Conservation (phyloP, 2,797 vertebrate species). For the Somateria mollissima region DNA sequence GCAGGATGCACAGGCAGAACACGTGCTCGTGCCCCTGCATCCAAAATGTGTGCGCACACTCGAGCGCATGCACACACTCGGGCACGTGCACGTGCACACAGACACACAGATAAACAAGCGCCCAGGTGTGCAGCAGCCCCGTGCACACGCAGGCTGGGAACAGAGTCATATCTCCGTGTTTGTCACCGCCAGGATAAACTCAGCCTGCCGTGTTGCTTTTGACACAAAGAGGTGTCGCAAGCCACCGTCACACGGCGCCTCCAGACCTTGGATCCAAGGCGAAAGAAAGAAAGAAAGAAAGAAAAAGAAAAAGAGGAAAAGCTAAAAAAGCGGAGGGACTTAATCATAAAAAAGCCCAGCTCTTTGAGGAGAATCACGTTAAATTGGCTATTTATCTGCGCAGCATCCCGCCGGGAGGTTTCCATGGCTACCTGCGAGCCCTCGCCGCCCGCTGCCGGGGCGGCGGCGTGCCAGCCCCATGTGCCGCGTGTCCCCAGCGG, state of each 20-base stretch:
- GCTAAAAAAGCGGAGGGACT: not conserved
- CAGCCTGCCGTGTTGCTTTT: not conserved
- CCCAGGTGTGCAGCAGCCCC: not conserved
- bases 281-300: not conserved
- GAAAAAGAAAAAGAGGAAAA: not conserved
- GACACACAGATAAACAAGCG: rapidly evolving
- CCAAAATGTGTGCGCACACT: rapidly evolving
- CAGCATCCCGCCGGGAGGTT: conserved; percentile 65
- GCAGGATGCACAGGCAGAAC: no score
- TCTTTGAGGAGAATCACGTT: conserved; percentile 23
- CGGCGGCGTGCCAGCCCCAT: not conserved
- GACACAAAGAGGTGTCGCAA: no score
- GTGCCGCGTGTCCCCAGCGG: not conserved
- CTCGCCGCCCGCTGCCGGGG: conserved; percentile 20
- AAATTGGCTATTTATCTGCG: conserved; percentile 29
- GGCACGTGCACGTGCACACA: not conserved
- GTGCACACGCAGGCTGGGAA: no score
- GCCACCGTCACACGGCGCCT: rapidly evolving
- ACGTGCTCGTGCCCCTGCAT: not conserved
- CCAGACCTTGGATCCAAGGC: not conserved
- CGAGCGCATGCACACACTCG: rapidly evolving
- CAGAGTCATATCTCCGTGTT: rapidly evolving
- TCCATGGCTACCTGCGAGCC: conserved; percentile 68
- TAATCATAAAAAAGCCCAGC: not conserved
- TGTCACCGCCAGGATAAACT: not conserved